These are phyloP conservation scores for Alces alces DNA, from an alignment of 2,113 vertebrate genomes.

Conservation along the genomic window DNA sequence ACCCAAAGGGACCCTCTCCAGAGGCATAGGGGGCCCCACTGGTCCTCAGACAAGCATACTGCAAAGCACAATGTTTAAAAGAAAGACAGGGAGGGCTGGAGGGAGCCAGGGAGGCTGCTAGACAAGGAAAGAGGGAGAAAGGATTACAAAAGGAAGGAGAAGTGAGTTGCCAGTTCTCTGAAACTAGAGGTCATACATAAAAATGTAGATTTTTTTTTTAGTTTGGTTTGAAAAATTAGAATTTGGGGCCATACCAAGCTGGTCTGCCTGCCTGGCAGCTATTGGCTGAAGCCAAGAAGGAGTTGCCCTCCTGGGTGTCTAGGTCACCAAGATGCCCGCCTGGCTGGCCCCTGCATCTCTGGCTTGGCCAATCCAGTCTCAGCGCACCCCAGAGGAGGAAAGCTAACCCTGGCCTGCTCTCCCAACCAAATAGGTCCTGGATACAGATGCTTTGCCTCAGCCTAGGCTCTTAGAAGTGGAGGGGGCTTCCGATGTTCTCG, in stretches of 20 bases:
- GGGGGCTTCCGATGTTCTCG: fast-evolving
- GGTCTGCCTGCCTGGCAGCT: not conserved
- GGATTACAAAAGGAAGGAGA: fast-evolving
- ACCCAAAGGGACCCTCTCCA: fast-evolving
- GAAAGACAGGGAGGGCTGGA: not conserved
- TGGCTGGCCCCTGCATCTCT: not conserved
- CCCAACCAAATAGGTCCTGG: not conserved
- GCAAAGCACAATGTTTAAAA: not conserved
- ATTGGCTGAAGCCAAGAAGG: not conserved
- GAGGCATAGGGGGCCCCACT: fast-evolving
- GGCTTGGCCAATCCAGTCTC: not conserved
- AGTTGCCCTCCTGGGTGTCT: too few relatives aligned
- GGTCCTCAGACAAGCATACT: not conserved
- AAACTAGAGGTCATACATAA: not conserved
- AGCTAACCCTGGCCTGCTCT: not conserved
- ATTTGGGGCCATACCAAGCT: not conserved
- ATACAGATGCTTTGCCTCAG: not conserved
- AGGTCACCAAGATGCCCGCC: too few relatives aligned
- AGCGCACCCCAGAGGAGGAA: not conserved
- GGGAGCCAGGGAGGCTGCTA: fast-evolving
- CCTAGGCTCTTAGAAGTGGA: too few relatives aligned
- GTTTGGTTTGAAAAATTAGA: not conserved
- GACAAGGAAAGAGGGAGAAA: too few relatives aligned
- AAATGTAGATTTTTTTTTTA: not conserved
- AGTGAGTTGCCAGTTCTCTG: fast-evolving